A percentile compares a stretch with the other conserved stretches of the same genome.
Evolutionary conservation across 2,113 vertebrate genomes (phyloP).

Genomic region (Sula dactylatra): DNA sequence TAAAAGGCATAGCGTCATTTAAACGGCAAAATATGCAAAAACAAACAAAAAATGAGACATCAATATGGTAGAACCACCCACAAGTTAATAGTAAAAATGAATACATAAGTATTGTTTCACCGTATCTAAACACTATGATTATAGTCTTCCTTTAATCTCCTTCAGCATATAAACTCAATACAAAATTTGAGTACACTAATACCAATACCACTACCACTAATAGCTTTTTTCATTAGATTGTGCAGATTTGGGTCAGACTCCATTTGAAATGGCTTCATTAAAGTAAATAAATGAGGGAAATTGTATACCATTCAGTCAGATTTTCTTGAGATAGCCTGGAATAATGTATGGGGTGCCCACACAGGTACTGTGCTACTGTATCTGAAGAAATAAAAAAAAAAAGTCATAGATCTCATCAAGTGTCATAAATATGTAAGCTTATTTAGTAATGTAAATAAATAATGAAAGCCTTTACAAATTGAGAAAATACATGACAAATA

Average conservation of each 20-base stretch:
- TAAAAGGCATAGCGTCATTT: neutral
- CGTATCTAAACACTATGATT: neutral
- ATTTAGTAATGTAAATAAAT: conserved; percentile 48
- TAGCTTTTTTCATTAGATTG: neutral
- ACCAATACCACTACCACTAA: neutral
- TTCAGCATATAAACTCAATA: neutral
- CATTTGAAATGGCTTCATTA: neutral
- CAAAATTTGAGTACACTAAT: neutral
- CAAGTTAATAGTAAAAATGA: neutral
- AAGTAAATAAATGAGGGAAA: conserved; percentile 20
- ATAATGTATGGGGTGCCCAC: neutral
- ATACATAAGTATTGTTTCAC: neutral
- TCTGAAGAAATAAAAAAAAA: neutral
- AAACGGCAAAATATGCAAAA: neutral
- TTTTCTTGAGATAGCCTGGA: neutral
- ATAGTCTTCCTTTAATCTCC: neutral
- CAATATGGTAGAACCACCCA: neutral
- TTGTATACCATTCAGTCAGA: neutral
- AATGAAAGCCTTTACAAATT: conserved; percentile 21
- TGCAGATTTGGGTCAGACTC: neutral
- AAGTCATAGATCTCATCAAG: neutral
- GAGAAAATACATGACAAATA: conserved; percentile 24
- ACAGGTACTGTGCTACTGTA: neutral
- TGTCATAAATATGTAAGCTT: neutral
- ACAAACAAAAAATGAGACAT: neutral